Evolutionary conservation across 2,113 vertebrate genomes (phyloP), one percentile per base, ranked within the genome.

Genomic region (Corvus hawaiiensis): DNA sequence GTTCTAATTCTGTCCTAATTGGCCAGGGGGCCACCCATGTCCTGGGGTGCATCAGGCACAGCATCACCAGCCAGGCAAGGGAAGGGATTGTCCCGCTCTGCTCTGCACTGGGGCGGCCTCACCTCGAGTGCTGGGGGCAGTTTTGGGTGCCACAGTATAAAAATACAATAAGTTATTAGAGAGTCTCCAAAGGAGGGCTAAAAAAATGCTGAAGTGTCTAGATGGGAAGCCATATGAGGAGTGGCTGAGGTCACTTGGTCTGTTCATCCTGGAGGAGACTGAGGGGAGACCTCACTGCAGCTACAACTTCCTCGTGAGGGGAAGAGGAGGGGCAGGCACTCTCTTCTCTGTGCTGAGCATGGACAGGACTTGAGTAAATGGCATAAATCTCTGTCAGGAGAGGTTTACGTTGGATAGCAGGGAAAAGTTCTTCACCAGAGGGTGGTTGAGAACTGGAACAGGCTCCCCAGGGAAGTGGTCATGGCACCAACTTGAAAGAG

Each of bases 41-140:
- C 10, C 27, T 44, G 13, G 5, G 17, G 5, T 1, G 9, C 19
- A 20, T n/a, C 43, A n/a, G 30, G n/a, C n/a, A 22, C 12, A 56
- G 23, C 18, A 33, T 33, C 2, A 0, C 26, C 33, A 63, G 14
- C 2, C 0, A 0, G 59, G 7, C 8, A 6, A 8, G 23, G 12
- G 10, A 43, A 17, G 17, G 16, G 3, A 44, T 33, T 51, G 27
- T 51, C n/a, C 13, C 0, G 1, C 35, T 51, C 67, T 63, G 51
- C 11, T 41, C 26, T 66, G 32, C 5, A 1, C 14, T 56, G 32
- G 14, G 12, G 26, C 1, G 0, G 30, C 21, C 11, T 49, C 43
- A 27, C 11, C 11, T 49, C 1, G 0, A 18, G 26, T 43, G 12
- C 51, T 44, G 32, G 20, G 19, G 22, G 1, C 17, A 32, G 16